Conservation (phyloP, 1,140 invertebrate genomes). For the Bilobella aurantiaca region DNA sequence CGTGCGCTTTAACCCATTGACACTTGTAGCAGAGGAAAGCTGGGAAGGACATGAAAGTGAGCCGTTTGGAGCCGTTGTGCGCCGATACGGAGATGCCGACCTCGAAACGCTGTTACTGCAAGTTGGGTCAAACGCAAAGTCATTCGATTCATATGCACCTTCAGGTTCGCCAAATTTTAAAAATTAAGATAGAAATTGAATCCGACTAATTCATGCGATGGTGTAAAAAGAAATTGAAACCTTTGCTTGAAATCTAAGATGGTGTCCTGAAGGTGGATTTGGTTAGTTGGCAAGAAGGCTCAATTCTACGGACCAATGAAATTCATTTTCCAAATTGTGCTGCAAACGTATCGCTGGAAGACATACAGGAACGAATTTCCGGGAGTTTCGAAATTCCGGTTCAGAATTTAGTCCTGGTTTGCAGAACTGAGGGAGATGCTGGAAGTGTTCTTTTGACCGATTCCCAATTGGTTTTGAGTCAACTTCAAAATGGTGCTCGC, state of each 20-base stretch:
- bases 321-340: neutral
- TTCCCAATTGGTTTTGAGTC: neutral
- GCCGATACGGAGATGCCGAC: neutral
- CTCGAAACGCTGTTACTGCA: neutral
- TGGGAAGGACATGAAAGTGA: neutral
- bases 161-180: neutral
- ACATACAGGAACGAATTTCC: neutral
- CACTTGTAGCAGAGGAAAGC: neutral
- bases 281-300: neutral
- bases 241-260: neutral
- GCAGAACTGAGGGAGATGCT: neutral
- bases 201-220: neutral
- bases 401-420: neutral
- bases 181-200: neutral
- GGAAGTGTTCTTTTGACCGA: neutral
- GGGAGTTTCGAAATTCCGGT: neutral
- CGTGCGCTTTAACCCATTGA: neutral
- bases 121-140: neutral
- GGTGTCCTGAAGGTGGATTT: neutral
- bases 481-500: neutral
- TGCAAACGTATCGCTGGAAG: neutral
- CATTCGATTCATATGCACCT: neutral
- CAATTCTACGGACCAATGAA: neutral
- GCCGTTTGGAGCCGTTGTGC: neutral
- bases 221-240: too few relatives aligned